Percentiles rank a stretch among this genome's conserved stretches.
These are phyloP conservation scores for Esox masquinongy DNA, from an alignment of 2,797 vertebrate genomes.

Conservation along the genomic window DNA sequence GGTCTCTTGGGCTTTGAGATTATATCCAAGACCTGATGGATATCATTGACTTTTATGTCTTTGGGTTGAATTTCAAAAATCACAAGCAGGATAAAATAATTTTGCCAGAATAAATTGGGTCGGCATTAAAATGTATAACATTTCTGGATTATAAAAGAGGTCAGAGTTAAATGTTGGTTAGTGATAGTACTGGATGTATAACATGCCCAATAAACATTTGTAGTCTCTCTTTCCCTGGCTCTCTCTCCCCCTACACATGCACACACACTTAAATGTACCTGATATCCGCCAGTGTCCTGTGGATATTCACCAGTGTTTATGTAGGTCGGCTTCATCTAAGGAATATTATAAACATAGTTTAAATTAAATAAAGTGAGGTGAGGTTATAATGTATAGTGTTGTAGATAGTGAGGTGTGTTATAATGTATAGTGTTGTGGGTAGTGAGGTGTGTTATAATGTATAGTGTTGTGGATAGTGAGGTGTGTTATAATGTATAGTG, in stretches of 20 bases:
- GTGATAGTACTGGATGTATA: not conserved
- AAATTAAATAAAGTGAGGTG: not conserved
- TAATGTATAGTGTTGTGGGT: too few species aligned
- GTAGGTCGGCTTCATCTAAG: slow-evolving; percentile 23
- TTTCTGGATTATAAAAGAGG: too few species aligned
- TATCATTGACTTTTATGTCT: not conserved
- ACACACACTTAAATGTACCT: slow-evolving; percentile 43
- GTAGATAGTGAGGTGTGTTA: too few species aligned
- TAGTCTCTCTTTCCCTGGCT: not conserved
- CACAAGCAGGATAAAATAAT: not conserved
- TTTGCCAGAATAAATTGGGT: not conserved
- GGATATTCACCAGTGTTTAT: not conserved
- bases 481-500: too few species aligned
- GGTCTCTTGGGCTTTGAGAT: not conserved
- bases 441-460: too few species aligned
- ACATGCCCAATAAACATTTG: not conserved
- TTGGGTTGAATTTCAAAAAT: not conserved
- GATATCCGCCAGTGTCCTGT: slow-evolving; percentile 27
- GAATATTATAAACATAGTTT: slow-evolving; percentile 2
- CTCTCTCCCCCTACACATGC: not conserved
- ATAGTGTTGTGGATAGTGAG: too few species aligned
- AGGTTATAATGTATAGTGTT: too few species aligned
- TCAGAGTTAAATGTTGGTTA: too few species aligned
- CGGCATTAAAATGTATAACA: too few species aligned
- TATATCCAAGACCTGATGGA: not conserved